Evolutionary conservation across 2,113 vertebrate genomes (phyloP).

Genomic region (Columba livia): DNA sequence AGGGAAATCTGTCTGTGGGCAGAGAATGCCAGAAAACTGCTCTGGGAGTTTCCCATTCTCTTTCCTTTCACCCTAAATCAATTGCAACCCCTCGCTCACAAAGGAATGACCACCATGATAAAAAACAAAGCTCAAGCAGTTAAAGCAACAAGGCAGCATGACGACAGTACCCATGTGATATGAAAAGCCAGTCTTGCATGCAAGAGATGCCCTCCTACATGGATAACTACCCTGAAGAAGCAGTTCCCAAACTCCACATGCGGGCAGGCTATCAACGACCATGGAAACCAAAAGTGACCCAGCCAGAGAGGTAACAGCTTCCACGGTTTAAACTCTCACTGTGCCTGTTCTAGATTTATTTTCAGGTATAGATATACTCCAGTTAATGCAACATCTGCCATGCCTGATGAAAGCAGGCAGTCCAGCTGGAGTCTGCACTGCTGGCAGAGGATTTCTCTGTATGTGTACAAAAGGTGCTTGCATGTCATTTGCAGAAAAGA

Average conservation of each 20-base stretch:
- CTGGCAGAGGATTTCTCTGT: background rate
- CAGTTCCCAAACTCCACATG: background rate
- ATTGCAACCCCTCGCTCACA: background rate
- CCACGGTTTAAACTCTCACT: background rate
- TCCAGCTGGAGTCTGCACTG: background rate
- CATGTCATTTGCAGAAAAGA: background rate
- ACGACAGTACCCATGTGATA: rapidly evolving
- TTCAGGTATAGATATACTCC: background rate
- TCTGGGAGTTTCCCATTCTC: background rate
- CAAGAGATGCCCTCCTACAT: rapidly evolving
- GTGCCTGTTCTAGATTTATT: background rate
- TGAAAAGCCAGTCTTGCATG: background rate
- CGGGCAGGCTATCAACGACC: background rate
- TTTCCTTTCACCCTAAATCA: background rate
- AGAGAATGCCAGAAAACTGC: background rate
- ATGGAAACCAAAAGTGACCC: background rate
- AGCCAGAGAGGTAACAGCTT: background rate
- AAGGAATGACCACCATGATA: background rate
- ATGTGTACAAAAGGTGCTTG: background rate
- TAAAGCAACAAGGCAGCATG: background rate
- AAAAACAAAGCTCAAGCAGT: background rate
- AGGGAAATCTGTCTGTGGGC: background rate
- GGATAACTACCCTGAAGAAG: background rate
- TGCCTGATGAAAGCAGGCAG: background rate
- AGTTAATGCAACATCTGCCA: background rate